Base-by-base conservation (phyloP, 2,888 invertebrate species). In the Dascillus cervinus region DNA sequence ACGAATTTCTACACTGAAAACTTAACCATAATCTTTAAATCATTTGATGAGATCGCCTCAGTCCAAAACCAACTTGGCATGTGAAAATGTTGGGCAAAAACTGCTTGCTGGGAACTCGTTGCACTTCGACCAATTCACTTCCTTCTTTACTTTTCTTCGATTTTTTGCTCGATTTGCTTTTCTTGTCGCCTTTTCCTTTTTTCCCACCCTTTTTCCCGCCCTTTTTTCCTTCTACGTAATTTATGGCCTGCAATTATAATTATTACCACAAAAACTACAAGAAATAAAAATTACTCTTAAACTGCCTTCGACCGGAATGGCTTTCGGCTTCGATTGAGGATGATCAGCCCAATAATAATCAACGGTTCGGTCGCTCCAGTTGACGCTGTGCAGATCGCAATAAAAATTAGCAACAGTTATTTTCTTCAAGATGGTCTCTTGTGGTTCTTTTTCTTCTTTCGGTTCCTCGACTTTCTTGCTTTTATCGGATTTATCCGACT, bases 311-410 rank as follows among this genome's bases (percentile, higher is more conserved):
- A 73, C 55, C 25, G 44, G 38, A 9, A 54, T 37, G 6, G 59
- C 61, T 9, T 47, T 42, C 3, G 41, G 30, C 23, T 30, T 28
- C 14, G 51, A 40, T 23, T 48, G 32, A 2, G 50, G 44, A n/a
- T 68, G 58, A 43, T 68, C 66, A 15, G 71, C 70, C 75, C 75
- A 76, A 47, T 70, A 70, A 52, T 70, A 75, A 46, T 74, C 71
- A 29, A 72, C 65, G 1, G 63, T 62, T 1, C 59, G 49, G 24
- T 73, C 71, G 32, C 70, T 73, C 75, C 76, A 75, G 50, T 71
- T 71, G 0, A 67, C 62, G 4, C 44, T 52, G 26, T 52, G 58
- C 8, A 75, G 58, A 1, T 63, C 47, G 38, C 74, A 74, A 31
- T 52, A 61, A 31, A 75, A 65, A 4, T 65, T 66, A 1, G 71